A percentile compares a stretch with the other conserved stretches of the same genome.
Conservation (phyloP, 2,113 vertebrate genomes). For the Atractosteus spatula region DNA sequence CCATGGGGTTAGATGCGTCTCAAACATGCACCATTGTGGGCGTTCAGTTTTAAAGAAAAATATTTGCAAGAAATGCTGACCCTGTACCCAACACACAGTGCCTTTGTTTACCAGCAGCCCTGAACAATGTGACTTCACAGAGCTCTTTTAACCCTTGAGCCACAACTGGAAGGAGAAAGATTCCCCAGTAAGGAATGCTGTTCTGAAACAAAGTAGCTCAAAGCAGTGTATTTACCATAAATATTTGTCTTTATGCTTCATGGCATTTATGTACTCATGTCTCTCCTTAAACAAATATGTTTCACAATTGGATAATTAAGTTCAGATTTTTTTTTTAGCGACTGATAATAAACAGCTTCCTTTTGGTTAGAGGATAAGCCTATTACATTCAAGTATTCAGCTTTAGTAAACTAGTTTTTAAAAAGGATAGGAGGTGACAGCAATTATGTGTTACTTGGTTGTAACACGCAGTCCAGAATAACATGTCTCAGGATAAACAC, state of each 20-base stretch:
- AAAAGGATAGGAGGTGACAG: too few relatives aligned
- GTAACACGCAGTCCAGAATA: too few relatives aligned
- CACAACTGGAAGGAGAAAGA: conserved; percentile 1
- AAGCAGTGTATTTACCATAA: conserved; percentile 18
- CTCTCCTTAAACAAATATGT: too few relatives aligned
- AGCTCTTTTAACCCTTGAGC: conserved; percentile 28
- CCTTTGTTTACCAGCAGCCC: conserved; percentile 39
- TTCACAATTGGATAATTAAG: too few relatives aligned
- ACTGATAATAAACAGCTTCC: too few relatives aligned
- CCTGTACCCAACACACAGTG: conserved; percentile 31
- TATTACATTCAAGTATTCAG: too few relatives aligned
- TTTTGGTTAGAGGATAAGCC: too few relatives aligned
- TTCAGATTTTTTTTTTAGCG: too few relatives aligned
- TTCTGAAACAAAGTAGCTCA: conserved; percentile 15
- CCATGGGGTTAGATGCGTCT: not conserved
- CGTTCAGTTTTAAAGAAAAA: conserved; percentile 32
- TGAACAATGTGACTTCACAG: conserved; percentile 43
- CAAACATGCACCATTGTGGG: conserved; percentile 21
- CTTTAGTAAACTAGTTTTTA: too few relatives aligned
- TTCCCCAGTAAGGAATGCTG: conserved; percentile 10
- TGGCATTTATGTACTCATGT: too few relatives aligned
- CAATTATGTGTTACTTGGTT: too few relatives aligned
- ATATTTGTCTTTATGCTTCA: conserved; percentile 29
- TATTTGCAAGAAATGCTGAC: conserved; percentile 34
- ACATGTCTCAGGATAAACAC: too few relatives aligned